phyloP scores from a whole-genome alignment of 2,113 vertebrate genomes.

The Hyaena hyaena region DNA sequence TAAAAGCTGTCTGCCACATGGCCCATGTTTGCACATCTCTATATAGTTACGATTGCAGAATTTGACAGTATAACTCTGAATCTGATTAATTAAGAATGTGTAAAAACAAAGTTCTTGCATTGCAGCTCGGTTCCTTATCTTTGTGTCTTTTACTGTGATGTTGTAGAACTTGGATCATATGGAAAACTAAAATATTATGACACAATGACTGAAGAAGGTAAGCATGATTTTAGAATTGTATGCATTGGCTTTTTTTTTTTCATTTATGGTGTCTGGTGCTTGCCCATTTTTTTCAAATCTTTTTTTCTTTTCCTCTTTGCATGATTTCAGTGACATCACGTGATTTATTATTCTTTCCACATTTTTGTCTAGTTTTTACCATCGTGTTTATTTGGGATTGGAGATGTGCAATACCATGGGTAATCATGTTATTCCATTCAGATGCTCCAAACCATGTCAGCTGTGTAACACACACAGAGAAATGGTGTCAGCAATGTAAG shows the following conservation, averaged over 20 bases:
- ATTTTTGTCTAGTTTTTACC: constrained; percentile 78
- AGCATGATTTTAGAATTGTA: constrained; percentile 93
- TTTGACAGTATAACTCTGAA: constrained; percentile 81
- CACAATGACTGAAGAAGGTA: constrained; percentile 99
- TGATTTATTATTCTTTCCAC: constrained; percentile 79
- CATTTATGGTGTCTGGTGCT: constrained; percentile 80
- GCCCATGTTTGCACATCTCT: constrained; percentile 78
- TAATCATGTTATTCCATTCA: constrained; percentile 71
- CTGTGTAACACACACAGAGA: constrained; percentile 63
- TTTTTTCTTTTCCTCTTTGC: constrained; percentile 78
- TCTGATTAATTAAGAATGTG: constrained; percentile 87
- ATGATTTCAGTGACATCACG: constrained; percentile 88
- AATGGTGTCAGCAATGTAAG: constrained; percentile 69
- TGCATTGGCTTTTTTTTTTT: constrained; percentile 85
- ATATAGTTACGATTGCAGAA: constrained; percentile 75
- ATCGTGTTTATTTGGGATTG: constrained; percentile 77
- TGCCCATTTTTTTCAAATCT: constrained; percentile 69
- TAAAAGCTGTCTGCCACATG: constrained; percentile 71
- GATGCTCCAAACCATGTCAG: constrained; percentile 55
- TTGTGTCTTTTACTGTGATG: constrained; percentile 98
- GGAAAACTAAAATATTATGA: constrained; percentile 99
- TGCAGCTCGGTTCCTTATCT: constrained; percentile 95
- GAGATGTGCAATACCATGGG: constrained; percentile 75
- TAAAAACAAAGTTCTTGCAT: constrained; percentile 88
- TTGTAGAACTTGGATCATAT: constrained; percentile 99